Evolutionary conservation across 2,797 vertebrate genomes (phyloP).

Genomic region (Myripristis jacobus): DNA sequence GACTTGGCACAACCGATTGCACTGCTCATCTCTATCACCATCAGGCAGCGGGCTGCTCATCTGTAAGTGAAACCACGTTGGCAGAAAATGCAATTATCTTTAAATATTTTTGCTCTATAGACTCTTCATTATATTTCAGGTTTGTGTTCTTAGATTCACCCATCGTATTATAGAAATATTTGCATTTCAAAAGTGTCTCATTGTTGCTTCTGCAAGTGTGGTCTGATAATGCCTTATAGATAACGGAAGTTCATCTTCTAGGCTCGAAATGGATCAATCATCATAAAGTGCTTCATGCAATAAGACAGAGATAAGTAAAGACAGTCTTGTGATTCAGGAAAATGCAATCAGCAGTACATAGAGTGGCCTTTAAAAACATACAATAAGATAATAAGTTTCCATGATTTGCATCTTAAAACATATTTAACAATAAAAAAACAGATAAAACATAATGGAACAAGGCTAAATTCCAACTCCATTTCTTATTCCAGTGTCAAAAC

Average conservation of each 20-base stretch:
- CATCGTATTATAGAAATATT: not conserved
- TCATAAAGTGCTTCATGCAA: not conserved
- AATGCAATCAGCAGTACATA: too few relatives aligned
- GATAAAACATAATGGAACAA: too few relatives aligned
- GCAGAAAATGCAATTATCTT: not conserved
- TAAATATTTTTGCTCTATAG: not conserved
- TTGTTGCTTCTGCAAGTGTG: too few relatives aligned
- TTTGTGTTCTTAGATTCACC: not conserved
- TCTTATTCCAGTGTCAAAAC: not conserved
- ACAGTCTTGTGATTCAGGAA: too few relatives aligned
- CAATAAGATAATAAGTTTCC: too few relatives aligned
- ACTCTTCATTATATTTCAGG: not conserved
- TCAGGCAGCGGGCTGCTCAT: conserved; percentile 26
- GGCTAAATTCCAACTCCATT: not conserved
- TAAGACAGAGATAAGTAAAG: too few relatives aligned
- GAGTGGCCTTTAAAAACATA: not conserved
- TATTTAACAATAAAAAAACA: too few relatives aligned
- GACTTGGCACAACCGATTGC: conserved; percentile 18
- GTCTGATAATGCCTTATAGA: too few relatives aligned
- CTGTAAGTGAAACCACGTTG: conserved; percentile 7
- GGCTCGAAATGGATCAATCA: not conserved
- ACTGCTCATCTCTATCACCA: conserved; percentile 26
- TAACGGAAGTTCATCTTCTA: too few relatives aligned
- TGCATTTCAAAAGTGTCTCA: too few relatives aligned
- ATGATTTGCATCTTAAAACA: too few relatives aligned